Evolutionary conservation across 2,888 invertebrate species (phyloP), one percentile per base, ranked within the genome.

Genomic region (Sphaeridia pumilis): DNA sequence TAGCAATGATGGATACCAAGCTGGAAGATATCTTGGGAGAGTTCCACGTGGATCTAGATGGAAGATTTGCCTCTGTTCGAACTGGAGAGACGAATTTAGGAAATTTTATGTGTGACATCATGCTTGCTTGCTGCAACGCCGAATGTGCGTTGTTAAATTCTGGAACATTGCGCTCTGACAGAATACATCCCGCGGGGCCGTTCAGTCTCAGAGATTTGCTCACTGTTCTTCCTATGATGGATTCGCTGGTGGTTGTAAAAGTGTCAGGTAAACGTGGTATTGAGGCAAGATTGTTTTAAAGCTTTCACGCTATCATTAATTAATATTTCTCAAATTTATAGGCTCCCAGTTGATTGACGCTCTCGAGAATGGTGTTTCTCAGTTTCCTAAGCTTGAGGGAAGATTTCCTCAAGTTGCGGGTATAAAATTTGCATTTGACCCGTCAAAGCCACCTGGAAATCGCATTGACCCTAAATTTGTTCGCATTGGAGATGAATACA

Each of bases 31-130:
- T 87, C 0, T 73, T 92, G 20, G 90, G 89, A 45, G 78, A 80
- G 66, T 85, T 92, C 73, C 78, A 80, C 57, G 87, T 87, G n/a
- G 85, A 87, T 12, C 72, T 92, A 42, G 90, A 92, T 69, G 90
- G 89, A 0, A 74, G 87, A 51, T 92, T 92, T 73, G 76, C 82
- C 1, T 76, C 78, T 36, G 81, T 92, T 50, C 75, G 92, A 21
- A 84, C 85, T 0, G 73, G 78, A 57, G 92, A 92, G 74, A 84
- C 87, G n/a, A 92, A 92, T 74, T 74, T 92, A 35, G 90, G 89
- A 63, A 83, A 85, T 71, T 85, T 84, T 83, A 71, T 85, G 44
- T 84, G 84, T 66, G 84, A 85, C 68, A 81, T 89, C 26, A 55
- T 58, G 53, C 27, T 58, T 55, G 84, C 88, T 0, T 84, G 87